Evolutionary conservation across 2,888 invertebrate species (phyloP).

Genomic region (Neoscelio sp.): DNA sequence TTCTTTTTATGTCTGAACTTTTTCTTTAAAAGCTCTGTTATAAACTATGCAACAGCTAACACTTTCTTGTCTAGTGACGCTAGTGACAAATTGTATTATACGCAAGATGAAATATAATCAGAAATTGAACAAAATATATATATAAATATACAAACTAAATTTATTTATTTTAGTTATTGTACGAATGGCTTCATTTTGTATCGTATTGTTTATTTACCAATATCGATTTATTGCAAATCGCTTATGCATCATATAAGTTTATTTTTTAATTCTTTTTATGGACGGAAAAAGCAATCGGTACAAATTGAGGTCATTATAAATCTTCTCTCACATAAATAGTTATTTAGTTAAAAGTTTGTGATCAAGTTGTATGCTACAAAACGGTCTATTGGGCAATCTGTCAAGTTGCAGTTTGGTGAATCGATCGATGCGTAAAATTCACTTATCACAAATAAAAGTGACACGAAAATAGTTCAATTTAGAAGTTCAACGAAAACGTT

Average conservation of each 20-base stretch:
- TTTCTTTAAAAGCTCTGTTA: no score
- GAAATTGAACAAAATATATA: no score
- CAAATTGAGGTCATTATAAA: constrained; percentile 41
- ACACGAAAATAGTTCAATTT: constrained; percentile 11
- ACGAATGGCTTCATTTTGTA: no score
- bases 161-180: no score
- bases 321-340: constrained; percentile 41
- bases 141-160: no score
- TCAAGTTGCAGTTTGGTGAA: constrained; percentile 40
- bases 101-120: no score
- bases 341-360: constrained; percentile 50
- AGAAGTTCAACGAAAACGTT: neutral
- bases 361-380: constrained; percentile 37
- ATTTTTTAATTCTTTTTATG: constrained; percentile 41
- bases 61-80: no score
- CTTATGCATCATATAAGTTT: neutral
- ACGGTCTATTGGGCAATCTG: constrained; percentile 40
- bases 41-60: no score
- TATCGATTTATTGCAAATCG: constrained; percentile 27
- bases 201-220: neutral
- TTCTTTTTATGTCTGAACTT: no score
- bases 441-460: constrained; percentile 29
- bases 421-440: constrained; percentile 39
- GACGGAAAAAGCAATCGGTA: constrained; percentile 28
- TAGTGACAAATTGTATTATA: no score